Evolutionary conservation across 2,797 vertebrate species (phyloP).

Genomic region (Coracias cyanogaster): DNA sequence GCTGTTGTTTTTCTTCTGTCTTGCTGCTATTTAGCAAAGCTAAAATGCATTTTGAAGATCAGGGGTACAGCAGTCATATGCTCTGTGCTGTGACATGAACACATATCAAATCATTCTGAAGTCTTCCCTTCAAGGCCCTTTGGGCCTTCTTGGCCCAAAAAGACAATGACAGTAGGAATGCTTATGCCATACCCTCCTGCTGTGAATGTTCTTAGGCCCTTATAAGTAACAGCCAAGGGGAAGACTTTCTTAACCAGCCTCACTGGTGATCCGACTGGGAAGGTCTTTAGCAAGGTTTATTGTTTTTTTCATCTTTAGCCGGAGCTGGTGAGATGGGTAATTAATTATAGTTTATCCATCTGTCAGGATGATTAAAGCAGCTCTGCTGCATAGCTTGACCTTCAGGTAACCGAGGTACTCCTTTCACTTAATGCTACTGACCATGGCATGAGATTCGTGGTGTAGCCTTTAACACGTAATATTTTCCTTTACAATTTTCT

Average conservation of each 20-base stretch:
- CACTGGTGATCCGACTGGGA: not conserved
- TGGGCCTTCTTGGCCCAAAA: not conserved
- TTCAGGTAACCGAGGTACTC: not conserved
- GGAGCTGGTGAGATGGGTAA: conserved; percentile 9
- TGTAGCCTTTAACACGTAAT: not conserved
- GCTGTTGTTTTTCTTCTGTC: not conserved
- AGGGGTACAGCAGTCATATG: not conserved
- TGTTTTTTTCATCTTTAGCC: conserved; percentile 39
- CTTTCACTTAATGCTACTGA: not conserved
- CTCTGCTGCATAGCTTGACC: conserved; percentile 14
- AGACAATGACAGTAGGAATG: not conserved
- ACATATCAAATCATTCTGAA: not conserved
- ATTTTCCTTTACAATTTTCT: not conserved
- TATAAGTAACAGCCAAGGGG: not conserved
- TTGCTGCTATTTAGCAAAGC: not conserved
- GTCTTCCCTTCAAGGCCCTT: too few relatives aligned
- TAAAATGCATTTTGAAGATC: not conserved
- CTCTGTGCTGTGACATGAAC: not conserved
- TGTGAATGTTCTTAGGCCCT: not conserved
- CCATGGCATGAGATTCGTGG: not conserved
- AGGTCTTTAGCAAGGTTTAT: conserved; percentile 40
- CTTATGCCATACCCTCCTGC: not conserved
- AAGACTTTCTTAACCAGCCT: conserved; percentile 1
- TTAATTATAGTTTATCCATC: conserved; percentile 59
- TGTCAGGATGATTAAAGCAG: conserved; percentile 51